A percentile compares a stretch with the other conserved stretches of the same genome.
phyloP scores from a whole-genome alignment of 2,888 invertebrate genomes.

The Lacanobia oleracea region DNA sequence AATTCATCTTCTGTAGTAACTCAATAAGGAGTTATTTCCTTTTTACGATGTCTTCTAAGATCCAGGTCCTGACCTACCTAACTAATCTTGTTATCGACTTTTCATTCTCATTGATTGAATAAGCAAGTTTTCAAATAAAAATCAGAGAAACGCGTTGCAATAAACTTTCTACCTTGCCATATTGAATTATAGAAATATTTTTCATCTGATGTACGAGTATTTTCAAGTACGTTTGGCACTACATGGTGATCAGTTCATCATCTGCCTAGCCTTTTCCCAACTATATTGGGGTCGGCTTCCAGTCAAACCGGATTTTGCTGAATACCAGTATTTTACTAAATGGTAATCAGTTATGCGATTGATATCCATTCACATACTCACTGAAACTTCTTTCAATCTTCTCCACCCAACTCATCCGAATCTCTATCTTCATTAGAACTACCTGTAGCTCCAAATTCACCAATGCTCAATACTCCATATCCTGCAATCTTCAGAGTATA shows the following conservation, averaged over 20 bases:
- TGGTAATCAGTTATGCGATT: too few species aligned
- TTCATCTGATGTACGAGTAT: not conserved
- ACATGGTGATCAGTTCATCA: too few species aligned
- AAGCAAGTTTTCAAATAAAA: conserved; percentile 11
- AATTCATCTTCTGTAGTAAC: conserved; percentile 46
- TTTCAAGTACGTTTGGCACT: too few species aligned
- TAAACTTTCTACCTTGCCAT: not conserved
- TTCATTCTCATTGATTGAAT: conserved; percentile 40
- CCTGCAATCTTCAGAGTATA: not conserved
- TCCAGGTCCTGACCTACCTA: conserved; percentile 40
- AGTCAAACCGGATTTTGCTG: too few species aligned
- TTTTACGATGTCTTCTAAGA: conserved; percentile 33
- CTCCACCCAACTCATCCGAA: not conserved
- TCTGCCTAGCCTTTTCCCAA: too few species aligned
- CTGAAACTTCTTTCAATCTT: not conserved
- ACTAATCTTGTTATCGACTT: conserved; percentile 45
- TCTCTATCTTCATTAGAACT: not conserved
- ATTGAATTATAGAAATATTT: conserved; percentile 6
- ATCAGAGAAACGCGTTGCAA: not conserved
- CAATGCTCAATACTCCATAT: not conserved
- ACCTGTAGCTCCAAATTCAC: not conserved
- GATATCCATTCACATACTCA: too few species aligned
- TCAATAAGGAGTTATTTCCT: conserved; percentile 43
- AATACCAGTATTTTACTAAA: too few species aligned
- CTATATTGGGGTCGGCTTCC: too few species aligned